These are phyloP conservation scores for Plumapathes pennacea DNA, from an alignment of 92 coral and sea anemone genomes.

Conservation along the genomic window DNA sequence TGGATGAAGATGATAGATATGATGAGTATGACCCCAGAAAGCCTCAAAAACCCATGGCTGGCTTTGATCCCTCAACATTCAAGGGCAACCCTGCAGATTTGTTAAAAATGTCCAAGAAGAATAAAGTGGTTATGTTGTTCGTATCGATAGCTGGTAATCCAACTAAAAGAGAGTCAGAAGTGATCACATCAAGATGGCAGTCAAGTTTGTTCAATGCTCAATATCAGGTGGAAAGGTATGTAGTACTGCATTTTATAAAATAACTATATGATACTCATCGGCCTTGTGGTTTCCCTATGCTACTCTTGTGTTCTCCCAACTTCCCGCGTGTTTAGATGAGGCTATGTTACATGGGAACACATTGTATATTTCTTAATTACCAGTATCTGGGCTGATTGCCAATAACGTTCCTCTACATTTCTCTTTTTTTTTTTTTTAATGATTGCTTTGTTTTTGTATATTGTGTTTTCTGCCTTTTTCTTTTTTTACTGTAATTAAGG, in stretches of 20 bases:
- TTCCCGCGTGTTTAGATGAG: too few relatives aligned
- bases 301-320: too few relatives aligned
- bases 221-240: conserved; percentile 85
- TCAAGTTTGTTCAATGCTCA: conserved; percentile 90
- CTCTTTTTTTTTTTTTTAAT: too few relatives aligned
- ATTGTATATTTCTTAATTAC: too few relatives aligned
- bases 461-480: too few relatives aligned
- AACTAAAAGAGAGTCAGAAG: conserved; percentile 68
- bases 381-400: too few relatives aligned
- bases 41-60: conserved; percentile 62
- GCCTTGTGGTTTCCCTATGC: too few relatives aligned
- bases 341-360: too few relatives aligned
- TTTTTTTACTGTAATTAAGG: too few relatives aligned
- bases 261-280: not conserved
- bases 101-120: conserved; percentile 82
- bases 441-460: too few relatives aligned
- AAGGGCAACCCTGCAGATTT: conserved; percentile 82
- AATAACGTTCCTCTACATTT: too few relatives aligned
- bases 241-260: not conserved
- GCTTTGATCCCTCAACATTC: conserved; percentile 78
- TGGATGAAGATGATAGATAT: conserved; percentile 81
- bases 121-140: conserved; percentile 88
- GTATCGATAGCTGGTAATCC: conserved; percentile 75
- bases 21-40: conserved; percentile 97
- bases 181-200: conserved; percentile 86